Percentiles rank a stretch among this genome's conserved stretches.
phyloP scores from a whole-genome alignment of 2,888 invertebrate species.

The Antitype chi region DNA sequence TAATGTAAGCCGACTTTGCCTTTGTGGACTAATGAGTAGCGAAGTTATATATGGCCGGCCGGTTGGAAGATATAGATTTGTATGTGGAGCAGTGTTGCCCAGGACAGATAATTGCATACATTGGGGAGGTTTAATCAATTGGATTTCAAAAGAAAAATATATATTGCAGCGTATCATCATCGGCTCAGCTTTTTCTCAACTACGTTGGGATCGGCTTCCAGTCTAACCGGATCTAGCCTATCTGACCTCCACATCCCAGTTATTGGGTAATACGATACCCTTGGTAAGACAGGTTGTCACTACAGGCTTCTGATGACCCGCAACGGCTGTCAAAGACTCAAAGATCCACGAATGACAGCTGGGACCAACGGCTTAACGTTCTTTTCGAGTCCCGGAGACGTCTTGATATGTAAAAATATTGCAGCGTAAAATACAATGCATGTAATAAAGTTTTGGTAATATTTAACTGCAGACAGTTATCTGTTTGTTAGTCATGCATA shows the following conservation, averaged over 20 bases:
- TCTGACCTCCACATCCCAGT: no score
- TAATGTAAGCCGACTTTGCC: slow-evolving; percentile 31
- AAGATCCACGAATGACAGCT: no score
- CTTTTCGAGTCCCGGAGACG: no score
- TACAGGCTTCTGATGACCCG: no score
- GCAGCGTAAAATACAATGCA: background rate
- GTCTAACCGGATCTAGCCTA: no score
- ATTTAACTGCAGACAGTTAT: slow-evolving; percentile 7
- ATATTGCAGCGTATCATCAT: no score
- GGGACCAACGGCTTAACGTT: no score
- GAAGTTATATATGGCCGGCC: slow-evolving; percentile 4
- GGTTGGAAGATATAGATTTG: slow-evolving; percentile 6
- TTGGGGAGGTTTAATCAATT: background rate
- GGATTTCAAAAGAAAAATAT: background rate
- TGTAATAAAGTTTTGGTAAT: background rate
- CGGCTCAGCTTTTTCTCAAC: no score
- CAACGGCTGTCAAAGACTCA: no score
- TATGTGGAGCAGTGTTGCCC: slow-evolving; percentile 4
- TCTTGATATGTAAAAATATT: background rate
- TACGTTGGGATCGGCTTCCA: no score
- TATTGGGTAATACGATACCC: no score
- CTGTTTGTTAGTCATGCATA: slow-evolving; percentile 21
- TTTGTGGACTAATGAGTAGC: slow-evolving; percentile 34
- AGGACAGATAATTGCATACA: background rate
- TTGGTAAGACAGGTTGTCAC: no score